phyloP scores from a whole-genome alignment of 2,888 invertebrate genomes.

The Sthenelais limicola region DNA sequence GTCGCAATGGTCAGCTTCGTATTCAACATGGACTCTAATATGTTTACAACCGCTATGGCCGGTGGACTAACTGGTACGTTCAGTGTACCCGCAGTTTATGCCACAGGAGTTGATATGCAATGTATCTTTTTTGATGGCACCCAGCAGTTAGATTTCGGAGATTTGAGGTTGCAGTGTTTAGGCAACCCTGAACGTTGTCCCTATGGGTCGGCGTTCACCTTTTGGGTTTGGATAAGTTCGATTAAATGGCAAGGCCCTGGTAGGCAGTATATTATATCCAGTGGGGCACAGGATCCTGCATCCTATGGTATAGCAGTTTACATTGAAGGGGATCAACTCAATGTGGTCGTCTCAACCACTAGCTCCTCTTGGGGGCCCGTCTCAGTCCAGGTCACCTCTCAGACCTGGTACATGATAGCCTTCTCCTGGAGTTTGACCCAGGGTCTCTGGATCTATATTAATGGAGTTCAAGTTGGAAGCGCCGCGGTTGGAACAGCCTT shows the following conservation, averaged over 20 bases:
- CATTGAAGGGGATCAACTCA: conserved; percentile 1
- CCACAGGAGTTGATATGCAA: background rate
- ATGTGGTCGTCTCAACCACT: background rate
- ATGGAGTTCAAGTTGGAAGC: conserved; percentile 13
- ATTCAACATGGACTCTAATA: conserved; percentile 31
- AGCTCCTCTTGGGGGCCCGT: conserved; percentile 22
- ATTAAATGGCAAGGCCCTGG: background rate
- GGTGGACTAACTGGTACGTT: conserved; percentile 12
- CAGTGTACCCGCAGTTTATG: conserved; percentile 5
- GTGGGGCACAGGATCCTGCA: background rate
- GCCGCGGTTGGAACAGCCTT: background rate
- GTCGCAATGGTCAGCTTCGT: conserved; percentile 1
- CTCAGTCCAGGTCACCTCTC: background rate
- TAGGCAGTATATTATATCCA: conserved; percentile 1
- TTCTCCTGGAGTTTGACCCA: conserved; percentile 19
- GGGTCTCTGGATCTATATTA: conserved; percentile 24
- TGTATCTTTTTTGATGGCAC: conserved; percentile 21
- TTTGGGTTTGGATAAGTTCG: conserved; percentile 30
- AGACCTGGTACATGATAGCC: conserved; percentile 28
- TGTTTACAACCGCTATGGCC: conserved; percentile 10
- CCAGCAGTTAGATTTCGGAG: conserved; percentile 21
- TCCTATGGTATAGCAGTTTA: conserved; percentile 21
- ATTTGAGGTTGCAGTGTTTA: conserved; percentile 4
- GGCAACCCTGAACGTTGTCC: conserved; percentile 28
- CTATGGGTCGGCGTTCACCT: conserved; percentile 13